These are phyloP conservation scores for Naja naja DNA, from an alignment of 2,113 vertebrate species.

Conservation along the genomic window DNA sequence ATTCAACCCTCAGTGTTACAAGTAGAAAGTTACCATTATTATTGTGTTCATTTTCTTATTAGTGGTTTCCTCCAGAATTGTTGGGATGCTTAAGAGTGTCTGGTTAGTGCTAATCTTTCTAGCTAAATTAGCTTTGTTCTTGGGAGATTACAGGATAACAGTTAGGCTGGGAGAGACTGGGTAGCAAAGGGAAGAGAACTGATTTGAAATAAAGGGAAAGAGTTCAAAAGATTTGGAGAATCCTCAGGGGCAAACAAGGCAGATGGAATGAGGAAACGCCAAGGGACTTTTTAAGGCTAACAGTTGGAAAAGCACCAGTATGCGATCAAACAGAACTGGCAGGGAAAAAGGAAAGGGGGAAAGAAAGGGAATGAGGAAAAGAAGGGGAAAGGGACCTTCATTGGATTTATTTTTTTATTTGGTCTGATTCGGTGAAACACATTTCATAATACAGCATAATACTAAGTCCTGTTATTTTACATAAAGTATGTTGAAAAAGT, in stretches of 20 bases:
- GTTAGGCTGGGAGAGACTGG: background rate
- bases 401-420: background rate
- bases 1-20: background rate
- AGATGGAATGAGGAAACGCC: background rate
- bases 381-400: slow-evolving; percentile 27
- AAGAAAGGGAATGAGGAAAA: background rate
- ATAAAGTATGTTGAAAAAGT: background rate
- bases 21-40: background rate
- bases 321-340: slow-evolving; percentile 6
- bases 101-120: fast-evolving
- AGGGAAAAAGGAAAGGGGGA: background rate
- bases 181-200: background rate
- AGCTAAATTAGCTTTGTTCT: background rate
- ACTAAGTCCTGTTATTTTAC: slow-evolving; percentile 20
- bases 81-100: slow-evolving; percentile 36
- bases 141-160: slow-evolving; percentile 37
- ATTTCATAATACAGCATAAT: slow-evolving; percentile 39
- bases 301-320: slow-evolving; percentile 47
- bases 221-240: slow-evolving; percentile 49
- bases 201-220: slow-evolving; percentile 43
- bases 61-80: background rate
- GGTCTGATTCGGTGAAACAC: slow-evolving; percentile 1
- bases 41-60: slow-evolving; percentile 4
- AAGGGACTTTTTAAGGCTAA: slow-evolving; percentile 49
- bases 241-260: slow-evolving; percentile 30